phyloP scores from a whole-genome alignment of 2,888 invertebrate species.

The Acrobeloides nanus region DNA sequence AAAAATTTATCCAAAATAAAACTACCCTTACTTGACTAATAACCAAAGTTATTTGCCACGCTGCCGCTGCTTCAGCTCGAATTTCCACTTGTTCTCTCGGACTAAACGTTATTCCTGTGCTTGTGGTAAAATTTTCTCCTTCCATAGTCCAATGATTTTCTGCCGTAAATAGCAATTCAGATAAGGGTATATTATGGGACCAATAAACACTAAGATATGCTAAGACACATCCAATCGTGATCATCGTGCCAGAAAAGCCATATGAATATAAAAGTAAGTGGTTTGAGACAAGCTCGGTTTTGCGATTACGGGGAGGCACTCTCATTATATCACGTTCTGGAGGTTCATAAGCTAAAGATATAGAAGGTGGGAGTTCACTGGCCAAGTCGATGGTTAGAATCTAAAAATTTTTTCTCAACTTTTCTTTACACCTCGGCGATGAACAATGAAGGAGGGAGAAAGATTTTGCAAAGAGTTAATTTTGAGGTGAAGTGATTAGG shows the following conservation, averaged over 20 bases:
- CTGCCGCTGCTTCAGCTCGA: conserved; percentile 50
- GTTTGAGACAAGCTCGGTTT: conserved; percentile 39
- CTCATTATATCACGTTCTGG: conserved; percentile 51
- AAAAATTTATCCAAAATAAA: too few species aligned
- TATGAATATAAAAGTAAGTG: conserved; percentile 45
- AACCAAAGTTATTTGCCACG: conserved; percentile 51
- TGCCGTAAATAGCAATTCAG: conserved; percentile 47
- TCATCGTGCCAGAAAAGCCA: conserved; percentile 44
- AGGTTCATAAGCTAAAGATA: conserved; percentile 50
- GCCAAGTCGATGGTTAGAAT: conserved; percentile 49
- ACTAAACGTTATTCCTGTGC: conserved; percentile 25
- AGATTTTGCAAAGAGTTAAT: too few species aligned
- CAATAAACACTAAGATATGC: conserved; percentile 49
- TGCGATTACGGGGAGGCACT: conserved; percentile 37
- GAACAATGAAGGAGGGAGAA: background rate
- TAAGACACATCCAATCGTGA: conserved; percentile 46
- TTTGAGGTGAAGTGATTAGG: background rate
- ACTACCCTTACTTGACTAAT: conserved; percentile 43
- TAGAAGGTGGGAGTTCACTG: conserved; percentile 49
- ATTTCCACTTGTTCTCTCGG: conserved; percentile 41
- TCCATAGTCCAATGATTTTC: conserved; percentile 47
- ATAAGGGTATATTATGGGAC: conserved; percentile 44
- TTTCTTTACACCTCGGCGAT: background rate
- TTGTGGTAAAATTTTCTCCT: conserved; percentile 31
- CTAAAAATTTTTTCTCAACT: conserved; percentile 17